Conservation (phyloP, 2,888 invertebrate species). For the Clusia tigrina region DNA sequence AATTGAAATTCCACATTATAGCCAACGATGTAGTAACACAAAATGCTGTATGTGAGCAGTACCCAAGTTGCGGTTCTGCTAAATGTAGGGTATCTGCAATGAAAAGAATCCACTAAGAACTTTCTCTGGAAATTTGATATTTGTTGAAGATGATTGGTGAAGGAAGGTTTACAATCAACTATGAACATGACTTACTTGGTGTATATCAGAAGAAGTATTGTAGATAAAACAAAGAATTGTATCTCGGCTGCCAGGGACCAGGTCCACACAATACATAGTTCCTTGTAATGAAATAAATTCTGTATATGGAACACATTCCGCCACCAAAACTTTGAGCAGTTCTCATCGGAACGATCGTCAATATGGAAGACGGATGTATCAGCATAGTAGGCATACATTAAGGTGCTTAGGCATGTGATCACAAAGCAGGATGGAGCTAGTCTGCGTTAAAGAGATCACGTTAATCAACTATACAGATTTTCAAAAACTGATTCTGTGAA, state of each 20-base stretch:
- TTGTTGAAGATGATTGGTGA: background rate
- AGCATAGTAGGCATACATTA: constrained; percentile 43
- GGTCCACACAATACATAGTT: constrained; percentile 53
- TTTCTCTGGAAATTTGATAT: no score
- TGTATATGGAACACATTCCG: constrained; percentile 47
- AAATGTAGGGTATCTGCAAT: constrained; percentile 33
- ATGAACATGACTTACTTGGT: constrained; percentile 39
- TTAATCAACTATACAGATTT: constrained; percentile 35
- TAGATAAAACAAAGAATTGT: constrained; percentile 46
- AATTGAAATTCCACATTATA: constrained; percentile 31
- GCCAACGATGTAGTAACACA: constrained; percentile 36
- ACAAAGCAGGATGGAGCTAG: background rate
- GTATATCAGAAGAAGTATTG: constrained; percentile 41
- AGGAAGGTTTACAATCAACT: background rate
- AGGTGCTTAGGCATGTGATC: constrained; percentile 30
- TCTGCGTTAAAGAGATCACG: constrained; percentile 23
- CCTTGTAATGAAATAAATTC: constrained; percentile 43
- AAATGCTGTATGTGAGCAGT: constrained; percentile 28
- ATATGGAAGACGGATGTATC: constrained; percentile 48
- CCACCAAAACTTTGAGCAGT: constrained; percentile 48
- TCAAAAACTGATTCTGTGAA: constrained; percentile 39
- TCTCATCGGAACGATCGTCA: constrained; percentile 45
- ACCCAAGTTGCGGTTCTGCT: constrained; percentile 27
- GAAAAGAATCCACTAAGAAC: no score
- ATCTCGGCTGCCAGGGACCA: constrained; percentile 54